Conservation (phyloP, 1,140 invertebrate species). For the Ips typographus region DNA sequence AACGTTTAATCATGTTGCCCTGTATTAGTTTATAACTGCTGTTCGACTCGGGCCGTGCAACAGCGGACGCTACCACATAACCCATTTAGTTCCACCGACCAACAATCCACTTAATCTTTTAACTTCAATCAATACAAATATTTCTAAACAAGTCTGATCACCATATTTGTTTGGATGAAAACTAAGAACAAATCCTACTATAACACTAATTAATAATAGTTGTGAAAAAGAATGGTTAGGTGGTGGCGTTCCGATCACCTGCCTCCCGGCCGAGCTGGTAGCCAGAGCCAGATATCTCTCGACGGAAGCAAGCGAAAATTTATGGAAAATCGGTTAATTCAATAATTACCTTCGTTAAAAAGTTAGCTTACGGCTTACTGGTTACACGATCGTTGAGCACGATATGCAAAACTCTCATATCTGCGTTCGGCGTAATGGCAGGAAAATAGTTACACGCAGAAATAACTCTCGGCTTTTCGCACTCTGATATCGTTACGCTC, state of each 20-base stretch:
- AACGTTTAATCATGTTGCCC: constrained; percentile 36
- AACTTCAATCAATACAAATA: no score
- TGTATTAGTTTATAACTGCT: constrained; percentile 35
- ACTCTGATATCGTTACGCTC: background rate
- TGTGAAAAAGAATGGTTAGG: constrained; percentile 6
- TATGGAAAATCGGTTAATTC: constrained; percentile 36
- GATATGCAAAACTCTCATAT: constrained; percentile 28
- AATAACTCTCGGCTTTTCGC: background rate
- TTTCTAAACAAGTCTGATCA: no score
- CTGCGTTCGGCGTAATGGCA: constrained; percentile 19
- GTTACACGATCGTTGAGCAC: constrained; percentile 19
- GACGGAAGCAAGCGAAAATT: constrained; percentile 31
- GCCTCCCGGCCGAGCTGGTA: constrained; percentile 31
- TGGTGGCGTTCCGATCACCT: constrained; percentile 20
- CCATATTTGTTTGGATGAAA: no score
- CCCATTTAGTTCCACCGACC: background rate
- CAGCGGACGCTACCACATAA: constrained; percentile 7
- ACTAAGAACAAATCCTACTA: no score
- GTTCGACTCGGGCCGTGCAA: background rate
- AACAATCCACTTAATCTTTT: no score
- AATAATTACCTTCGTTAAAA: constrained; percentile 35
- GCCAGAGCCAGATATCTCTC: constrained; percentile 23
- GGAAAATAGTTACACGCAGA: constrained; percentile 16
- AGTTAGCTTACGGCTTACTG: constrained; percentile 17
- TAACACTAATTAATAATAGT: background rate